phyloP scores from a whole-genome alignment of 2,113 vertebrate species.

The Spilogale gracilis region DNA sequence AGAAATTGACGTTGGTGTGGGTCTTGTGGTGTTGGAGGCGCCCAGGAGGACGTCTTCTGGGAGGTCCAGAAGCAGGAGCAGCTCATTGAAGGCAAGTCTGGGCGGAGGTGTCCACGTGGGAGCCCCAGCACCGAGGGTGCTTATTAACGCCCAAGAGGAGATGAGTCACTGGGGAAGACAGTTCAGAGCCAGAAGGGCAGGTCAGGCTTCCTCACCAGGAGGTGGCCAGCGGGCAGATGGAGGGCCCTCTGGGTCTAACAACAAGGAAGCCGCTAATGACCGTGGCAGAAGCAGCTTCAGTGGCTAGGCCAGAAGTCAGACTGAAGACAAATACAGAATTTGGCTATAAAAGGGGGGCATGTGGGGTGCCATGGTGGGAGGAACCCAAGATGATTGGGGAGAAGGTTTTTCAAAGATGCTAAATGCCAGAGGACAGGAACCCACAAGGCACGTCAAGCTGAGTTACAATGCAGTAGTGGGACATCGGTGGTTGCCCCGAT shows the following conservation, averaged over 20 bases:
- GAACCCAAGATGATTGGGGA: background rate
- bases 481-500: background rate
- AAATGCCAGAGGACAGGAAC: background rate
- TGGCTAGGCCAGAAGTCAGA: background rate
- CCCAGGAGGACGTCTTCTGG: fast-evolving
- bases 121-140: background rate
- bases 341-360: background rate
- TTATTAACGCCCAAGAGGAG: background rate
- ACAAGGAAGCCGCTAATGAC: background rate
- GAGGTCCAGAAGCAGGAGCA: too few relatives aligned
- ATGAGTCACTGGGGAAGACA: background rate
- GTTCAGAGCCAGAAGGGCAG: fast-evolving
- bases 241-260: background rate
- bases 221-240: background rate
- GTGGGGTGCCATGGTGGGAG: background rate
- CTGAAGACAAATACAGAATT: background rate
- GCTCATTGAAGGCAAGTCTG: background rate
- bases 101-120: fast-evolving
- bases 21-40: too few relatives aligned
- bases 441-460: background rate
- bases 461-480: background rate
- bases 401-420: background rate
- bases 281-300: background rate
- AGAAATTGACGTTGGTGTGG: background rate
- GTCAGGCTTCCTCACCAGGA: background rate